phyloP scores from a whole-genome alignment of 2,888 invertebrate genomes.

The Helobdella robusta region DNA sequence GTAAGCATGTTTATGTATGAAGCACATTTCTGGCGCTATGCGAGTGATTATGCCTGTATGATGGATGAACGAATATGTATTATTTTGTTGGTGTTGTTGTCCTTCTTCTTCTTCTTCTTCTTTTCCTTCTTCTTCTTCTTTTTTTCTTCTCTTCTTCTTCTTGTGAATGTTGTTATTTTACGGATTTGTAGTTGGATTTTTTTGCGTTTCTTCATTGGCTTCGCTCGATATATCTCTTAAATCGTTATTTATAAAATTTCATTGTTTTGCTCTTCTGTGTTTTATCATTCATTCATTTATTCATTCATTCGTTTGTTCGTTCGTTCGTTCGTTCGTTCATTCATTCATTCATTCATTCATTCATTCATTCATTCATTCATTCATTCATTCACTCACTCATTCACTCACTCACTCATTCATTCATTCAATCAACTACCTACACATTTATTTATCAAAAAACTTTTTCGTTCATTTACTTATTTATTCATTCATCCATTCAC shows the following conservation, averaged over 20 bases:
- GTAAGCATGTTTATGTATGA: constrained; percentile 5
- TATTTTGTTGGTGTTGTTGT: not conserved
- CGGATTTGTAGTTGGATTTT: not conserved
- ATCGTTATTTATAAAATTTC: not conserved
- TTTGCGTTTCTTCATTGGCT: not conserved
- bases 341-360: constrained; percentile 3
- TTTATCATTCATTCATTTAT: not conserved
- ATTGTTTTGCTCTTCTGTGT: not conserved
- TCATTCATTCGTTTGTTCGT: constrained; percentile 3
- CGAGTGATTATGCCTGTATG: too few relatives aligned
- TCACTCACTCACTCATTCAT: constrained; percentile 1
- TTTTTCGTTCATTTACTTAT: not conserved
- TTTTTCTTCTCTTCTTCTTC: not conserved
- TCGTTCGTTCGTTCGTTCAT: constrained; percentile 4
- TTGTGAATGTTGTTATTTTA: not conserved
- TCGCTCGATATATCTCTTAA: not conserved
- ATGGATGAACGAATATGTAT: too few relatives aligned
- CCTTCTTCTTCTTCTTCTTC: not conserved
- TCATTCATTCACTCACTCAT: constrained; percentile 2
- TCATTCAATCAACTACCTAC: not conserved
- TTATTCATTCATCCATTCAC: constrained; percentile 1
- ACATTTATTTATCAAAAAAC: not conserved
- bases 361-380: constrained; percentile 3
- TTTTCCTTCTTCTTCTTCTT: not conserved
- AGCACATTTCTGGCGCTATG: too few relatives aligned